Percentiles rank a stretch among this genome's conserved stretches.
Conservation (phyloP, 1,140 invertebrate genomes). For the Drosophila pachea region DNA sequence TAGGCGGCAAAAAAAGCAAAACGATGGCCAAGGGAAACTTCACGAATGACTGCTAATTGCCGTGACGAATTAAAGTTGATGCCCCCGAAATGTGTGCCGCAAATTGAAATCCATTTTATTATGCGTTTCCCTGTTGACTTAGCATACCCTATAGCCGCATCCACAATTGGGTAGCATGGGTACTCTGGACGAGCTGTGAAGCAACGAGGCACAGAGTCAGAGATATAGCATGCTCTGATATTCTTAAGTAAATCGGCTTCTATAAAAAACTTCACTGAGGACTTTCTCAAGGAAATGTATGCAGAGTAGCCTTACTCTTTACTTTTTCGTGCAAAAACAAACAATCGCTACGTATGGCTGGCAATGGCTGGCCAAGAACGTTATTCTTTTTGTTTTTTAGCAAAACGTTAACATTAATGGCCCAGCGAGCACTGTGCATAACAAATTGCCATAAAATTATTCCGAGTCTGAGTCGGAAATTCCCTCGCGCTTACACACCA, state of each 20-base stretch:
- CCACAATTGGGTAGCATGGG: background rate
- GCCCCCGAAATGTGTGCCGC: background rate
- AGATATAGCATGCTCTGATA: too few species aligned
- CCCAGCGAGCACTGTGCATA: slow-evolving; percentile 38
- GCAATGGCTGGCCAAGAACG: background rate
- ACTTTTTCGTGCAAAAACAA: background rate
- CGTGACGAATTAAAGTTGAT: slow-evolving; percentile 16
- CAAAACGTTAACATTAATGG: slow-evolving; percentile 41
- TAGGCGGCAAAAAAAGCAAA: background rate
- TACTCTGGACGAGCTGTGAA: too few species aligned
- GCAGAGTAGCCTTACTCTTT: background rate
- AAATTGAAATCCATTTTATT: slow-evolving; percentile 17
- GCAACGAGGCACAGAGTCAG: too few species aligned
- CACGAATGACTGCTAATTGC: slow-evolving; percentile 22
- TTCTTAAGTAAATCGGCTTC: too few species aligned
- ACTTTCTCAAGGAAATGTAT: too few species aligned
- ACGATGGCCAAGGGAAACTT: slow-evolving; percentile 2
- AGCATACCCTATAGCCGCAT: background rate
- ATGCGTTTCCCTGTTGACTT: slow-evolving; percentile 4
- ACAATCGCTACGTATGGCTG: too few species aligned
- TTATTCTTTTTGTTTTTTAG: slow-evolving; percentile 3
- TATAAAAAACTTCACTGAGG: too few species aligned
- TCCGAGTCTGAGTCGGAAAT: slow-evolving; percentile 2
- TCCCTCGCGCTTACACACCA: slow-evolving; percentile 9
- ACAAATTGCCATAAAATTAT: slow-evolving; percentile 42